These are phyloP conservation scores for Chionis minor DNA, from an alignment of 2,113 vertebrate species.

Conservation along the genomic window DNA sequence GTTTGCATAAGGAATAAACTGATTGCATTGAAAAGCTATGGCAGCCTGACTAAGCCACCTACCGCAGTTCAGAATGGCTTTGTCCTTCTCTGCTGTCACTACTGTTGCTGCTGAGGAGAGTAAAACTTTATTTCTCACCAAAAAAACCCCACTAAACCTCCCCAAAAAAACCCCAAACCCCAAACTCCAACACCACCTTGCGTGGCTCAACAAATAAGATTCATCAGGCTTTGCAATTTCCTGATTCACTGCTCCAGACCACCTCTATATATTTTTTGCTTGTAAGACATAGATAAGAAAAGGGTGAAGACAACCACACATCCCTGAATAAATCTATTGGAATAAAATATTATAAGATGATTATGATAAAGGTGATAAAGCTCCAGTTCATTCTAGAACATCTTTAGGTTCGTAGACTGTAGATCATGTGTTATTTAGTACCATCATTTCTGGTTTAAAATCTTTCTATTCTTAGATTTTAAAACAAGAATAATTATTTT, in stretches of 20 bases:
- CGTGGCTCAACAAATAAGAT: neutral
- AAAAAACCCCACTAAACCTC: neutral
- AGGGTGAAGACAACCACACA: neutral
- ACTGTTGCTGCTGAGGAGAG: neutral
- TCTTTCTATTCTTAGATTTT: constrained; percentile 17
- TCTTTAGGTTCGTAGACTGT: neutral
- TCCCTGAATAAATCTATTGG: neutral
- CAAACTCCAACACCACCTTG: neutral
- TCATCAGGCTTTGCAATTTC: neutral
- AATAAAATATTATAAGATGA: neutral
- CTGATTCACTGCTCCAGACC: neutral
- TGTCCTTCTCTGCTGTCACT: neutral
- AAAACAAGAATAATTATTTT: neutral
- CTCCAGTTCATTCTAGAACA: neutral
- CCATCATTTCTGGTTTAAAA: neutral
- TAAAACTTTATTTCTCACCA: neutral
- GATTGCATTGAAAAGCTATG: neutral
- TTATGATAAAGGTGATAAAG: neutral
- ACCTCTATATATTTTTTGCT: neutral
- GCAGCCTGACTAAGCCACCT: neutral
- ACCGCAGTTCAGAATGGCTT: neutral
- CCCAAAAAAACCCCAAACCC: neutral
- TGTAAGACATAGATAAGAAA: neutral
- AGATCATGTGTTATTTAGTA: neutral
- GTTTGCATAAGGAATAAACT: neutral